Percentiles rank a stretch among this genome's conserved stretches.
phyloP scores from a whole-genome alignment of 2,113 vertebrate species.

The Actinemys pallida region DNA sequence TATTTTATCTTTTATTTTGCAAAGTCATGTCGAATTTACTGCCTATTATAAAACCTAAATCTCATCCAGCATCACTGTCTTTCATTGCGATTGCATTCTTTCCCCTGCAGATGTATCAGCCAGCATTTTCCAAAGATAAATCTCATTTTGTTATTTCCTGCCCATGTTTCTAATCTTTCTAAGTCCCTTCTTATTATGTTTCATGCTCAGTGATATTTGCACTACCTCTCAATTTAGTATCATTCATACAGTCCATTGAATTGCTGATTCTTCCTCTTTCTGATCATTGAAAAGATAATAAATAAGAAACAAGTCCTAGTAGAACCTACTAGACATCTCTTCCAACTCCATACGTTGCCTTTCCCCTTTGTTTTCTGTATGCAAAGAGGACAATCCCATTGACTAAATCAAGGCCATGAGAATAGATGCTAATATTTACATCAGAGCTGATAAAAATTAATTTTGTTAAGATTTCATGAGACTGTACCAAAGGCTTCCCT shows the following conservation, averaged over 20 bases:
- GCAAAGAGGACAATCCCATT: not conserved
- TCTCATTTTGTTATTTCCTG: not conserved
- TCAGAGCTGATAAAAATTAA: not conserved
- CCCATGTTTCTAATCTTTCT: not conserved
- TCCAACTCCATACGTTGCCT: not conserved
- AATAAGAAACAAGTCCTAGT: not conserved
- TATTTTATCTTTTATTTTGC: conserved; percentile 19
- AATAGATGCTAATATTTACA: not conserved
- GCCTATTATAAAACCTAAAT: conserved; percentile 22
- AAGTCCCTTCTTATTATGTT: conserved; percentile 13
- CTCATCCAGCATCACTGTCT: conserved; percentile 14
- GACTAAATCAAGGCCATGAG: not conserved
- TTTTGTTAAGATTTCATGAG: not conserved
- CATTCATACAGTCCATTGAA: not conserved
- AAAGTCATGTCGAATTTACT: conserved; percentile 36
- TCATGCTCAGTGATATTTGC: not conserved
- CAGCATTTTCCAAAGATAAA: conserved; percentile 29
- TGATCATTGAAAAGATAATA: accelerated
- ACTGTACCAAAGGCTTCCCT: not conserved
- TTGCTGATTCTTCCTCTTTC: not conserved
- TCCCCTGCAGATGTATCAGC: not conserved
- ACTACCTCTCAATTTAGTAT: not conserved
- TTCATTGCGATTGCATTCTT: not conserved
- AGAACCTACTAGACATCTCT: not conserved
- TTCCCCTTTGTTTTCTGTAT: not conserved